phyloP scores from a whole-genome alignment of 53 echinoderm and acorn worm species.

The Hippasteria phrygiana region DNA sequence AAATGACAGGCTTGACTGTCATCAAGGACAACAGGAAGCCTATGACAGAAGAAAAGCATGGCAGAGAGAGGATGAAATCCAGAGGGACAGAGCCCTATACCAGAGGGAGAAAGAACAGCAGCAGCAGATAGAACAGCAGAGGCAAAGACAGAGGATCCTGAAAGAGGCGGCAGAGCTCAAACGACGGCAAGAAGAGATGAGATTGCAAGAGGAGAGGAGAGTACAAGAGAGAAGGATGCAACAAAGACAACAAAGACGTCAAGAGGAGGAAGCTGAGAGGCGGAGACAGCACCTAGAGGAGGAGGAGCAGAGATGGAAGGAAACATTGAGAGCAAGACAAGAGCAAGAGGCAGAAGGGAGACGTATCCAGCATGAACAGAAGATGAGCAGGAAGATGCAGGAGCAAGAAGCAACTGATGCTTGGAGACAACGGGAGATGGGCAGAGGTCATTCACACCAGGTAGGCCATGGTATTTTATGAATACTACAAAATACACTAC shows the following conservation, averaged over 20 bases:
- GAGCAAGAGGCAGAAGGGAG: constrained; percentile 15
- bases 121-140: constrained; percentile 27
- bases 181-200: constrained; percentile 24
- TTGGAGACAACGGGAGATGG: constrained; percentile 38
- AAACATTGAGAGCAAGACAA: constrained; percentile 20
- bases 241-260: background rate
- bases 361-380: constrained; percentile 1
- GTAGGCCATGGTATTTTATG: background rate
- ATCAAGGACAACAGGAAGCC: background rate
- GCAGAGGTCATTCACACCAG: background rate
- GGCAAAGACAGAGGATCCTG: background rate
- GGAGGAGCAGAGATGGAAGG: constrained; percentile 13
- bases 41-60: background rate
- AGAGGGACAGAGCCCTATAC: constrained; percentile 12
- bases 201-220: constrained; percentile 23
- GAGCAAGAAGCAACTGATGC: constrained; percentile 35
- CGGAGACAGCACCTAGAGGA: constrained; percentile 22
- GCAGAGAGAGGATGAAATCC: constrained; percentile 7
- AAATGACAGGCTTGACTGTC: background rate
- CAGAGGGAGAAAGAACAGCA: constrained; percentile 28
- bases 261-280: background rate
- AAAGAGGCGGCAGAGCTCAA: constrained; percentile 39
- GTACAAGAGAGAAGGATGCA: constrained; percentile 13
- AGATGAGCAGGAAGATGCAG: constrained; percentile 14
- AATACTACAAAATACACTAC: no score